phyloP scores from a whole-genome alignment of 1,140 invertebrate species.

The Drosophila parabipectinata region DNA sequence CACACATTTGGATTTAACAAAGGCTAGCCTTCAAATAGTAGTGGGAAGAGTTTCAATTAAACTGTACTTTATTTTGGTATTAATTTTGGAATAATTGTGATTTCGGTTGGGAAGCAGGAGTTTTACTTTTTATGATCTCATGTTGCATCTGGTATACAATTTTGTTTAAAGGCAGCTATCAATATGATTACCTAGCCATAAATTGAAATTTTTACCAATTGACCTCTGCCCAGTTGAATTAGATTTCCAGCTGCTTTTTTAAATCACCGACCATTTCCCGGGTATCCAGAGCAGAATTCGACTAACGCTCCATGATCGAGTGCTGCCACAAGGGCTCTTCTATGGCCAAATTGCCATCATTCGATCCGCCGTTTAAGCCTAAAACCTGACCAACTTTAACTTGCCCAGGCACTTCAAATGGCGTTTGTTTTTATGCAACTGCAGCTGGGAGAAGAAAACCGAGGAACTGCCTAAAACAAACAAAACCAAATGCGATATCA shows the following conservation, averaged over 20 bases:
- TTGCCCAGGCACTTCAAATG: constrained; percentile 33
- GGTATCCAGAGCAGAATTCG: constrained; percentile 4
- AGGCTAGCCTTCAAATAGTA: constrained; percentile 13
- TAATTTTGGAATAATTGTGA: neutral
- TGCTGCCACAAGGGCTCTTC: constrained; percentile 44
- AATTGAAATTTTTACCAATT: constrained; percentile 19
- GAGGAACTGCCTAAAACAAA: constrained; percentile 16
- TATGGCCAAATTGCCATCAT: constrained; percentile 60
- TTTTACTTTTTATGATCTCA: too few species aligned
- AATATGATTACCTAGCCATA: neutral
- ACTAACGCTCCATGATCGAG: constrained; percentile 18
- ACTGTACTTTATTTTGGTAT: constrained; percentile 3
- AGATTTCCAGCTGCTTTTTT: constrained; percentile 16
- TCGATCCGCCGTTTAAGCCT: constrained; percentile 29
- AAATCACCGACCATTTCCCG: constrained; percentile 42
- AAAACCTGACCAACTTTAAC: constrained; percentile 12
- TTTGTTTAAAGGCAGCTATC: neutral
- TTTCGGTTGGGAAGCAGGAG: neutral
- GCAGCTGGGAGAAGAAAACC: constrained; percentile 46
- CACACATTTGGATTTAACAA: constrained; percentile 38
- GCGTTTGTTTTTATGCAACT: constrained; percentile 63
- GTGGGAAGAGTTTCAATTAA: constrained; percentile 8
- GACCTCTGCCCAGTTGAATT: constrained; percentile 17
- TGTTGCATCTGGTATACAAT: too few species aligned
- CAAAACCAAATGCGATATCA: constrained; percentile 34